Conservation (phyloP, 2,888 invertebrate genomes). For the Hipparchia sbordonii region DNA sequence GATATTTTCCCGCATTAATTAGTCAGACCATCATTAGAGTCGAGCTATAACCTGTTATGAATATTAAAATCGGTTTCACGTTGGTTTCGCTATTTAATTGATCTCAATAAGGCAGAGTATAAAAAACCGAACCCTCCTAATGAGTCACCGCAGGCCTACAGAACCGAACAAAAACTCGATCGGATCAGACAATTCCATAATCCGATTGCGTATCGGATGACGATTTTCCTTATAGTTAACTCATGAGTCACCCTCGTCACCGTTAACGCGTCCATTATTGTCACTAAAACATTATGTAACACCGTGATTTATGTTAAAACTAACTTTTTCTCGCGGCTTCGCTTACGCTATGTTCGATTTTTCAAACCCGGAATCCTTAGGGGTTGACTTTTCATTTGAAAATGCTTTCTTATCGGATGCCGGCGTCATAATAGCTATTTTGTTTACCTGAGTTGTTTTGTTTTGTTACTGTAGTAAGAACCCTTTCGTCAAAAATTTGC, state of each 20-base stretch:
- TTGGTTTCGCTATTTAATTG: conserved; percentile 6
- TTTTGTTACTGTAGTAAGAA: too few relatives aligned
- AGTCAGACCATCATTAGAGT: neutral
- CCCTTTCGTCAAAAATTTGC: too few relatives aligned
- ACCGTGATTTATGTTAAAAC: neutral
- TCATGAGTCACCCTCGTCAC: conserved; percentile 31
- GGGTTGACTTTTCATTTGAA: too few relatives aligned
- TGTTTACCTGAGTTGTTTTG: too few relatives aligned
- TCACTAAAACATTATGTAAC: neutral
- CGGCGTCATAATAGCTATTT: too few relatives aligned
- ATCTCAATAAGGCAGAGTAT: neutral
- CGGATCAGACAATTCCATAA: conserved; percentile 19
- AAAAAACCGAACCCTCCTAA: neutral
- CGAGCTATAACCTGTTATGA: neutral
- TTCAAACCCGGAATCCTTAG: too few relatives aligned
- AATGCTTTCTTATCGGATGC: too few relatives aligned
- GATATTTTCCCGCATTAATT: neutral
- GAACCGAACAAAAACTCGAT: conserved; percentile 13
- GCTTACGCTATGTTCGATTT: too few relatives aligned
- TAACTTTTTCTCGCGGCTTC: too few relatives aligned
- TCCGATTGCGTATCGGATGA: conserved; percentile 9
- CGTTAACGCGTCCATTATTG: conserved; percentile 1
- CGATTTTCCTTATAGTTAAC: conserved; percentile 31
- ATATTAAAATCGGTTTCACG: neutral
- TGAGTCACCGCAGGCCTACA: neutral